These are phyloP conservation scores for Datnioides undecimradiatus DNA, from an alignment of 2,113 vertebrate genomes.

Conservation along the genomic window DNA sequence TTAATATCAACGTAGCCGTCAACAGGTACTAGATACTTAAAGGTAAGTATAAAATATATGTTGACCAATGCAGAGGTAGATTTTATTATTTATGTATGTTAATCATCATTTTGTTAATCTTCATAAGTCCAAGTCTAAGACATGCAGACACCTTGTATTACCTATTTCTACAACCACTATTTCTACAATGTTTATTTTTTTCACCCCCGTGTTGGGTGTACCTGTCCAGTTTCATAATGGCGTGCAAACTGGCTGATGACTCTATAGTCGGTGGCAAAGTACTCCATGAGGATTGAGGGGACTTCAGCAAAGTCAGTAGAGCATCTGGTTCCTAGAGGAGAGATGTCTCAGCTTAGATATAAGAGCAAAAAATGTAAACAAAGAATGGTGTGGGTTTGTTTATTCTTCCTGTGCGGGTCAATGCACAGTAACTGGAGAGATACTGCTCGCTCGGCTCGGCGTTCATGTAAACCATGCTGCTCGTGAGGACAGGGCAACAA, in stretches of 20 bases:
- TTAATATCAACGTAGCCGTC: too few species aligned
- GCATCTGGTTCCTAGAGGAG: constrained; percentile 92
- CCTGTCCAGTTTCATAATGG: constrained; percentile 97
- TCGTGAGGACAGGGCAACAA: background rate
- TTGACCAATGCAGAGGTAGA: too few species aligned
- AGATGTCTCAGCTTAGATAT: constrained; percentile 30
- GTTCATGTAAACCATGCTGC: background rate
- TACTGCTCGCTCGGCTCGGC: background rate
- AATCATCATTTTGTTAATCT: too few species aligned
- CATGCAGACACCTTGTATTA: too few species aligned
- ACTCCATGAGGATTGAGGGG: constrained; percentile 98
- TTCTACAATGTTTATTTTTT: too few species aligned
- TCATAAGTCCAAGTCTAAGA: too few species aligned
- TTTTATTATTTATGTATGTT: too few species aligned
- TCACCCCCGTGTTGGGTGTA: too few species aligned
- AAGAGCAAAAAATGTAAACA: background rate
- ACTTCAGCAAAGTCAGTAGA: constrained; percentile 98
- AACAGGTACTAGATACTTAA: too few species aligned
- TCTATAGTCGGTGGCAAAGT: constrained; percentile 95
- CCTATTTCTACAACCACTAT: too few species aligned
- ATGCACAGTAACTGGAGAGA: background rate
- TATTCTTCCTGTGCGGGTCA: background rate
- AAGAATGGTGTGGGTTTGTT: background rate
- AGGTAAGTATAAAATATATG: too few species aligned
- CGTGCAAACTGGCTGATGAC: constrained; percentile 96